phyloP scores from a whole-genome alignment of 2,113 vertebrate genomes.

The Thamnophis sirtalis region DNA sequence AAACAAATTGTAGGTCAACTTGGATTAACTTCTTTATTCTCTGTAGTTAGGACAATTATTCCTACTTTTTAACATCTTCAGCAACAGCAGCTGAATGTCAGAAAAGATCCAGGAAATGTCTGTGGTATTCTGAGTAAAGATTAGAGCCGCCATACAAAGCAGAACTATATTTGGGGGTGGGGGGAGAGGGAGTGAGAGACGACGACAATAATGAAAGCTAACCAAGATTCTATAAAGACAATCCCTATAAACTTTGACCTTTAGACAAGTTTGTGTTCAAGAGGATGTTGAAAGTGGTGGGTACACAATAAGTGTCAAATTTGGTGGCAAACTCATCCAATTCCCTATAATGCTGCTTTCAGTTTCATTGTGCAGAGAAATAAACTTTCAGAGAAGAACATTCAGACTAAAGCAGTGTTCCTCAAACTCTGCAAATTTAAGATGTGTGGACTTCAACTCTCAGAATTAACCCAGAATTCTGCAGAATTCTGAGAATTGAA shows the following conservation, averaged over 20 bases:
- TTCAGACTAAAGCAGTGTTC: background rate
- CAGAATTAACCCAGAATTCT: background rate
- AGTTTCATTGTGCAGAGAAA: background rate
- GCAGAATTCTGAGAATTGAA: background rate
- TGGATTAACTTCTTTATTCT: constrained; percentile 90
- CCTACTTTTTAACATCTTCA: constrained; percentile 85
- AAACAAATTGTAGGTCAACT: constrained; percentile 87
- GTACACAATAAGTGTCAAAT: background rate
- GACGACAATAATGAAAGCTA: constrained; percentile 22
- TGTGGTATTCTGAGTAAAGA: constrained; percentile 56
- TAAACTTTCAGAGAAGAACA: background rate
- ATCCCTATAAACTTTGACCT: constrained; percentile 10
- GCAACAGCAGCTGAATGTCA: constrained; percentile 72
- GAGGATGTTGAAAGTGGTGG: constrained; percentile 14
- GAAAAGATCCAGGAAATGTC: constrained; percentile 59
- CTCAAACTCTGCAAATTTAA: background rate
- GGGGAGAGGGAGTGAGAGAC: constrained; percentile 11
- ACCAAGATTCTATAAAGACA: background rate
- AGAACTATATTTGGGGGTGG: constrained; percentile 26
- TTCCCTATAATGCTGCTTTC: background rate
- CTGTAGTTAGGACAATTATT: constrained; percentile 80
- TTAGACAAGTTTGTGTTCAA: background rate
- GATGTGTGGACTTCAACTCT: background rate
- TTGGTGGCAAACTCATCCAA: background rate
- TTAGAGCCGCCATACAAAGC: constrained; percentile 30